A percentile compares a stretch with the other conserved stretches of the same genome.
phyloP scores from a whole-genome alignment of 2,113 vertebrate species.

The Mungos mungo region DNA sequence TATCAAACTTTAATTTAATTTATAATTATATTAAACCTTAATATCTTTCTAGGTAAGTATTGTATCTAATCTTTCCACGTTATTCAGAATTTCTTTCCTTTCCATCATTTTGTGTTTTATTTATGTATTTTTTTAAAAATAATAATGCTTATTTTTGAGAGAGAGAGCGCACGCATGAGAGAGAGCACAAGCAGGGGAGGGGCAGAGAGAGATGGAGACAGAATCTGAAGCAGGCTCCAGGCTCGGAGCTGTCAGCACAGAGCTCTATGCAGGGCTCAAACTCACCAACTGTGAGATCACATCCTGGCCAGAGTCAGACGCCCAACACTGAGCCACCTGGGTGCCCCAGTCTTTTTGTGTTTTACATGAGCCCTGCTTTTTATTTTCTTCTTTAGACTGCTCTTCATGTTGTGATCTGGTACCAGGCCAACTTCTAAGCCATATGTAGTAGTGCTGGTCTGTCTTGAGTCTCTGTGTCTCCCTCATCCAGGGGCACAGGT shows the following conservation, averaged over 20 bases:
- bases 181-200: too few species aligned
- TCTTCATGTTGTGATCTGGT: neutral
- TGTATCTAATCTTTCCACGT: neutral
- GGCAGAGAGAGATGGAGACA: too few species aligned
- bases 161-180: too few species aligned
- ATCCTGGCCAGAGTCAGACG: too few species aligned
- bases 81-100: neutral
- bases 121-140: too few species aligned
- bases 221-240: too few species aligned
- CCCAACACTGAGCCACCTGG: too few species aligned
- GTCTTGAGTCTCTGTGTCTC: neutral
- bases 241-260: too few species aligned
- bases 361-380: neutral
- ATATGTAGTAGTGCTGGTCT: neutral
- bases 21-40: neutral
- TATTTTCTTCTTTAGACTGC: neutral
- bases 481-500: neutral
- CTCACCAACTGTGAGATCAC: too few species aligned
- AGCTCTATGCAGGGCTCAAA: too few species aligned
- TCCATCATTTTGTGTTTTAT: neutral
- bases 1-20: neutral
- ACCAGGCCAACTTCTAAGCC: neutral
- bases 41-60: neutral
- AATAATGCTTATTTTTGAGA: too few species aligned
- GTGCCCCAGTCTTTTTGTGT: neutral